Base-by-base conservation (phyloP, 2,113 vertebrate genomes). In the Clinocottus analis region DNA sequence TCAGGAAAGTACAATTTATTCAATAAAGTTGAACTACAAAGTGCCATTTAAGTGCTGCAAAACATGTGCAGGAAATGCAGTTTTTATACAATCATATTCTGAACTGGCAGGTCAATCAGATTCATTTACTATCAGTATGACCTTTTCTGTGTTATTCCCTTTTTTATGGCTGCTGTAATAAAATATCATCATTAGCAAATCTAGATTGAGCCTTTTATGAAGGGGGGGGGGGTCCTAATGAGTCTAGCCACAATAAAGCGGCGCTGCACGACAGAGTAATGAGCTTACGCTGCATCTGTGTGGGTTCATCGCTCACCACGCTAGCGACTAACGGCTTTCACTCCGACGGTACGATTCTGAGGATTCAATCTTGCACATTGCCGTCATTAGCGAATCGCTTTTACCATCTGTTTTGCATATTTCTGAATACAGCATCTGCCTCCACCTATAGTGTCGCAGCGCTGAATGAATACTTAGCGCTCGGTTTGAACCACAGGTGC, bases 181-280 rank as follows among this genome's bases (percentile, higher is more conserved):
- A 74, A 77, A 80, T 19, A n/a, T 45, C 59, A 19, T 68, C 56
- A 85, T 80, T 83, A 75, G 70, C 60, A 35, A 41, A 51, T 74
- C 31, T 77, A 72, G 73, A 61, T 41, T 55, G 37, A 51, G 76
- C 14, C 33, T 64, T 33, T 77, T 51, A 75, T 59, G 71, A 56
- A 21, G 47, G 58, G 45, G 43, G 47, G 37, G 37, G 37, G 66
- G 60, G 39, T 68, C 8, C 53, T 65, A 79, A 79, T 81, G 65
- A 83, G 77, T 79, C 63, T 65, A 79, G 55, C 55, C 59, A 72
- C 58, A 87, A 56, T 72, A 68, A 87, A 80, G 58, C 69, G 47
- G 33, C 17, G 31, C 64, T 29, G 60, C 47, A 21, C 33, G 1
- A 43, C 58, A 7, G 51, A 2, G 8, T 80, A 77, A 86, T 71